Evolutionary conservation across 2,888 invertebrate genomes (phyloP), one percentile per base, ranked within the genome.

Genomic region (Himalopsyche tibetana): DNA sequence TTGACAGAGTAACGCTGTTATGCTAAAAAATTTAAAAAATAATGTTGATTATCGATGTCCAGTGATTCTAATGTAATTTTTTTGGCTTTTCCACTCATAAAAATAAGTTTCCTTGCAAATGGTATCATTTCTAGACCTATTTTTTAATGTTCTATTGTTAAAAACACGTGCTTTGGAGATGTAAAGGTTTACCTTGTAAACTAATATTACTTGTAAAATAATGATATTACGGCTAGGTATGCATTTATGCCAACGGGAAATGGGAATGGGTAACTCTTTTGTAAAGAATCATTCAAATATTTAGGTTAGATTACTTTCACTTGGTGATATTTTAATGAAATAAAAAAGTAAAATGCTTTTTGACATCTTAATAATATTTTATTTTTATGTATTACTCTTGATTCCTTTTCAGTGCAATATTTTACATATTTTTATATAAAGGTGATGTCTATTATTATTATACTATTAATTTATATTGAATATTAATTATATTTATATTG

Each of bases 211-310:
- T 63, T 63, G 63, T 63, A 63, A 63, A 63, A 63, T 63, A 63
- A 63, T 56, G 11, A 55, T 56, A 56, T n/a, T 56, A 63, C 8
- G 63, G 63, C 63, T 19, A 63, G 63, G 63, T 63, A 63, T 63
- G 63, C 63, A 63, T 63, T 63, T 63, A 63, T 63, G 63, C 63
- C 63, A 63, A 63, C 8, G 63, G 63, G 63, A 63, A 19, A 63
- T 19, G 63, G 63, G 5, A 19, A 28, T 19, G 63, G 63, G 63
- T 63, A 19, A 63, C 63, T 63, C 8, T 63, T 63, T 63, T 63
- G 63, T 63, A 63, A 19, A 63, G n/a, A 19, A 19, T 63, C 63
- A 63, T 63, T 63, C 11, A 63, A 19, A 19, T 19, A 19, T 51
- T 63, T 63, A 63, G 63, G 63, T 3, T 19, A 63, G 63, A 45